These are phyloP conservation scores for Clytia hemisphaerica DNA, from an alignment of 30 jellyfish, hydroid and myxozoan species.

Conservation along the genomic window DNA sequence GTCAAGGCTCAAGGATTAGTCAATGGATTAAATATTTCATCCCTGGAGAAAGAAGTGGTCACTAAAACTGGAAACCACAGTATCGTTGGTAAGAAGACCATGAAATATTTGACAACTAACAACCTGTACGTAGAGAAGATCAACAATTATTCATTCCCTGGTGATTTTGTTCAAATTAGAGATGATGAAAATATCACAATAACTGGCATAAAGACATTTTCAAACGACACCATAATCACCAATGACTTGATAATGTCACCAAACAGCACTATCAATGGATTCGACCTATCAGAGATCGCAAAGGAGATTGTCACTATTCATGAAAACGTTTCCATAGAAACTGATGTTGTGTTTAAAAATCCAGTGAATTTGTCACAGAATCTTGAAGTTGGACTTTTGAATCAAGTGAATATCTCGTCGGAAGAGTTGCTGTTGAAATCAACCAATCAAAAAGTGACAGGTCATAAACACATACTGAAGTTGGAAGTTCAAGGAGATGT, in stretches of 20 bases:
- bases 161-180: slow-evolving; percentile 49
- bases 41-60: slow-evolving; percentile 25
- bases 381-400: slow-evolving; percentile 27
- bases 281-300: slow-evolving; percentile 67
- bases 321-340: slow-evolving; percentile 38
- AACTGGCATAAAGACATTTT: slow-evolving; percentile 54
- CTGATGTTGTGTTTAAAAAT: slow-evolving; percentile 20
- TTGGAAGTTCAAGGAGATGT: slow-evolving; percentile 29
- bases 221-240: slow-evolving; percentile 22
- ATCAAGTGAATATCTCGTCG: slow-evolving; percentile 35
- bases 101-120: neutral
- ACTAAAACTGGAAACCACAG: slow-evolving; percentile 54
- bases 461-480: slow-evolving; percentile 49
- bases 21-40: neutral
- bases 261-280: slow-evolving; percentile 43
- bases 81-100: slow-evolving; percentile 5
- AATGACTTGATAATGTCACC: slow-evolving; percentile 36
- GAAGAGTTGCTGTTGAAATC: slow-evolving; percentile 27
- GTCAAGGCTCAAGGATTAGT: neutral
- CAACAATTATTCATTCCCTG: slow-evolving; percentile 44
- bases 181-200: slow-evolving; percentile 42
- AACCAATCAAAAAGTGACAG: slow-evolving; percentile 34
- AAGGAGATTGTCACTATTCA: slow-evolving; percentile 20
- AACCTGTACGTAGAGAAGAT: slow-evolving; percentile 3
- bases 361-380: neutral